Conservation (phyloP, 2,113 vertebrate species). For the Macaca mulatta region DNA sequence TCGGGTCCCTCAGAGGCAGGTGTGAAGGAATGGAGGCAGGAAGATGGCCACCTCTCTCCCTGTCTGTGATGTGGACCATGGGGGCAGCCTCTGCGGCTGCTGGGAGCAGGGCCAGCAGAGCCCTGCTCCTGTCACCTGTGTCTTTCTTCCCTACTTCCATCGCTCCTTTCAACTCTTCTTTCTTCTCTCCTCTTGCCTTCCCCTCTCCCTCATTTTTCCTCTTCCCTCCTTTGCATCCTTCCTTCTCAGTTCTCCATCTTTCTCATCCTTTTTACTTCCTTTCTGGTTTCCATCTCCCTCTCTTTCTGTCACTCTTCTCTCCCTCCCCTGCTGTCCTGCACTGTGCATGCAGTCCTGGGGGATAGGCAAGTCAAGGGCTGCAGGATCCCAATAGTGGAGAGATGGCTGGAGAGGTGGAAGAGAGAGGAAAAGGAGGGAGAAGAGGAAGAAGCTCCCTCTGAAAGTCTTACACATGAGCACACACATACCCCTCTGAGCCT, state of each 20-base stretch:
- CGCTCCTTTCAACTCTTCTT: not conserved
- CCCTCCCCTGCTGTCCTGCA: not conserved
- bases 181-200: not conserved
- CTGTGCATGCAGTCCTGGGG: accelerated
- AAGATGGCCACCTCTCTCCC: not conserved
- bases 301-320: constrained; percentile 40
- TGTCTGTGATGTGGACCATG: not conserved
- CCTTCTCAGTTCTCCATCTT: not conserved
- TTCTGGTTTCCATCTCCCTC: not conserved
- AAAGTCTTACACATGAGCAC: not conserved
- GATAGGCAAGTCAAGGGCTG: not conserved
- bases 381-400: not conserved
- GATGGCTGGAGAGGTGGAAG: not conserved
- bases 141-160: not conserved
- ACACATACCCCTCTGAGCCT: not conserved
- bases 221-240: not conserved
- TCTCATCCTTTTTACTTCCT: not conserved
- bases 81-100: not conserved
- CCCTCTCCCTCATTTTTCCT: not conserved
- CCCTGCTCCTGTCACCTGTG: not conserved
- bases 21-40: not conserved
- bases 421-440: too few species aligned
- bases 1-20: too few species aligned
- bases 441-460: not conserved
- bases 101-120: not conserved